Evolutionary conservation across 2,888 invertebrate genomes (phyloP).

Genomic region (Globia sparganii): DNA sequence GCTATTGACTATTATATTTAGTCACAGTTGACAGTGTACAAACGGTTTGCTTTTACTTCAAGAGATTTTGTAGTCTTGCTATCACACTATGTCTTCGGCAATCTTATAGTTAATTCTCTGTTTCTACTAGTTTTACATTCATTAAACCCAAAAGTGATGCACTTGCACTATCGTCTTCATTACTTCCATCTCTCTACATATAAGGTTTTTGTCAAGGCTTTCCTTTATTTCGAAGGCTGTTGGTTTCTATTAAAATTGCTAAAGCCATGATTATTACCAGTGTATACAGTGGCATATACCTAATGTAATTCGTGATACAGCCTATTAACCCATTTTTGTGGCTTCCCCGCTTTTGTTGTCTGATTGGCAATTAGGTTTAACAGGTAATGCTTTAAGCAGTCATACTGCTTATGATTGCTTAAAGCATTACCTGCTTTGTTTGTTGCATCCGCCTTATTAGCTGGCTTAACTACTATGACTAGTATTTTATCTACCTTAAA

Average conservation of each 20-base stretch:
- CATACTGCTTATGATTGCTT: background rate
- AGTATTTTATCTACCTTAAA: background rate
- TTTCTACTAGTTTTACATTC: background rate
- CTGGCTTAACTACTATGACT: background rate
- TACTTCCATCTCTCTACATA: background rate
- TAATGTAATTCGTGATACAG: background rate
- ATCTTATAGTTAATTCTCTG: background rate
- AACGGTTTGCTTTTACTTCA: constrained; percentile 30
- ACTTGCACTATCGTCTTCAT: background rate
- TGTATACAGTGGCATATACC: background rate
- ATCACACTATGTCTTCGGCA: background rate
- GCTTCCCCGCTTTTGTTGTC: constrained; percentile 4
- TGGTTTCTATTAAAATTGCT: background rate
- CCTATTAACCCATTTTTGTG: background rate
- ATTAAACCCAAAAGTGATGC: background rate
- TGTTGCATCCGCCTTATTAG: constrained; percentile 6
- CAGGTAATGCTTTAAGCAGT: too few relatives aligned
- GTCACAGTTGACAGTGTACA: constrained; percentile 40
- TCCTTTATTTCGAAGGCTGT: background rate
- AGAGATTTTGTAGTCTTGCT: background rate
- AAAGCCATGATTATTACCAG: background rate
- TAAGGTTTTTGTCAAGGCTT: background rate
- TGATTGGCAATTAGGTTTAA: constrained; percentile 22
- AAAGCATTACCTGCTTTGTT: constrained; percentile 12
- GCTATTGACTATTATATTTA: constrained; percentile 47